Base-by-base conservation (phyloP, 2,888 invertebrate species). In the Platerodrilus igneus region DNA sequence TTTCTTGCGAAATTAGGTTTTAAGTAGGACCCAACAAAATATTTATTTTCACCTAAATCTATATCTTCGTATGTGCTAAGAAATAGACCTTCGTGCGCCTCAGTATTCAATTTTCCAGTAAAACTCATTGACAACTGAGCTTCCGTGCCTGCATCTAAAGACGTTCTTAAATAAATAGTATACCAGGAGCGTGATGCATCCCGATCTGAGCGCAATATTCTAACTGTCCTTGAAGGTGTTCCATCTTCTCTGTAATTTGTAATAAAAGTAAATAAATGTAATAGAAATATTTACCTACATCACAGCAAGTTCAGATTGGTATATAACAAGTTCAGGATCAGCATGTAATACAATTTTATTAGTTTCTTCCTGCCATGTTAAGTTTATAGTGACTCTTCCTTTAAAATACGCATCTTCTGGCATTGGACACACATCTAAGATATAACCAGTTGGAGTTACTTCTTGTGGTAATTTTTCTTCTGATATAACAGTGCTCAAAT, bases 1-100 rank as follows among this genome's bases (percentile, higher is more conserved):
- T 75, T 73, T n/a, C 84, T 72, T 0, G 87, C 86, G 57, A 84
- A 77, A 60, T 82, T 81, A 0, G 84, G 81, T 20, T 83, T 72
- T 45, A 86, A 68, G 54, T 83, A 77, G 0, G 84, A 81, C 0
- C 78, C 83, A 10, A 80, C 74, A 54, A 81, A 81, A 52, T 73
- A 72, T 50, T 62, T 64, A 18, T 61, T 64, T 10, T 62, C 59
- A 2, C 66, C 64, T 1, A 58, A 64, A 16, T 42, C 37, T 27
- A 45, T 38, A 33, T 66, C 70, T 7, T 66, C 51, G 56, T 84
- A 86, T 20, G 72, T 74, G 16, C 77, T 78, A 56, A 77, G 79
- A 58, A 85, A 86, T 42, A 87, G 72, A 0, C 82, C 86, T 45
- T 81, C 80, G 0, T 78, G 75, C 3, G 70, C 72, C 3, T 76